Evolutionary conservation across 1,140 invertebrate species (phyloP).

Genomic region (Aphelenchoides avenae): DNA sequence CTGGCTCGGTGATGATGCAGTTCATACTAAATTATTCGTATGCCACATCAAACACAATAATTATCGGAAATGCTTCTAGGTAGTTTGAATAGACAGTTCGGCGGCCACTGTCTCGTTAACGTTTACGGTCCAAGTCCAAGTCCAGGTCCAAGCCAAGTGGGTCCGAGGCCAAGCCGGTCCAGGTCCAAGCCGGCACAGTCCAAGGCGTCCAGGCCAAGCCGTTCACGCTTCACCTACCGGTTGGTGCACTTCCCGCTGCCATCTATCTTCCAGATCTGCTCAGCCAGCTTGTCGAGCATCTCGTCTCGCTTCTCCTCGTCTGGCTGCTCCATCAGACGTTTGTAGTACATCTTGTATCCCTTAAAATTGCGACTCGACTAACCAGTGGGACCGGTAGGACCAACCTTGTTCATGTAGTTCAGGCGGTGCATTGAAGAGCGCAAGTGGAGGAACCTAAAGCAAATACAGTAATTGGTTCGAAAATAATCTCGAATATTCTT

Average conservation of each 20-base stretch:
- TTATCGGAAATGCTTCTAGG: too few relatives aligned
- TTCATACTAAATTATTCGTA: too few relatives aligned
- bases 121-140: too few relatives aligned
- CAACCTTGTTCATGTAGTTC: conserved; percentile 17
- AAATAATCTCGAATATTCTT: neutral
- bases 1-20: conserved; percentile 20
- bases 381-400: neutral
- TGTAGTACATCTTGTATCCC: conserved; percentile 18
- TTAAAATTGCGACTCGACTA: neutral
- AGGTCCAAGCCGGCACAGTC: too few relatives aligned
- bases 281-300: conserved; percentile 4
- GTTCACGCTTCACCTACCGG: too few relatives aligned
- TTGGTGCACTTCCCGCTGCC: conserved; percentile 7
- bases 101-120: too few relatives aligned
- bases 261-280: conserved; percentile 19
- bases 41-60: too few relatives aligned
- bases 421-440: conserved; percentile 12
- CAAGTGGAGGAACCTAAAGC: conserved; percentile 24
- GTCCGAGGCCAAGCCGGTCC: too few relatives aligned
- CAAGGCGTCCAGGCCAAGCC: too few relatives aligned
- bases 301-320: conserved; percentile 5
- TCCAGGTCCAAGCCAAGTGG: too few relatives aligned
- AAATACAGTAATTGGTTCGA: neutral
- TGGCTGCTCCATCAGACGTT: conserved; percentile 1
- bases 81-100: too few relatives aligned